A percentile compares a stretch with the other conserved stretches of the same genome.
Conservation (phyloP, 2,113 vertebrate species). For the Ploceus nigricollis region DNA sequence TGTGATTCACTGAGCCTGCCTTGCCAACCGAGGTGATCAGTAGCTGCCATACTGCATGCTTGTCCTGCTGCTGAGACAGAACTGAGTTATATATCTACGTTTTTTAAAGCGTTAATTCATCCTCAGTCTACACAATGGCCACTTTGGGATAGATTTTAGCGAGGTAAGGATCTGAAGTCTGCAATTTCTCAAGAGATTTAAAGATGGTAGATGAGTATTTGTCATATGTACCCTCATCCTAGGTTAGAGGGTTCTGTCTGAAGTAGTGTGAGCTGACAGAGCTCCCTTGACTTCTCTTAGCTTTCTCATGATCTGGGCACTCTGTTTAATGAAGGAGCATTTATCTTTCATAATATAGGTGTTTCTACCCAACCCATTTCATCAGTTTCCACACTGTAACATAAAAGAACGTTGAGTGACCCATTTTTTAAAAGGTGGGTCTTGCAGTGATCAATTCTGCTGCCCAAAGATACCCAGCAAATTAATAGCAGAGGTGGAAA, state of each 20-base stretch:
- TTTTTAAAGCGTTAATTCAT: background rate
- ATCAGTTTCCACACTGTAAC: background rate
- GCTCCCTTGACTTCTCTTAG: background rate
- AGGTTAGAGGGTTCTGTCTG: background rate
- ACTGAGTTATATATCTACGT: background rate
- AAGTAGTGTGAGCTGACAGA: background rate
- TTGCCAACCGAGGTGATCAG: background rate
- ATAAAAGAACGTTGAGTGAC: background rate
- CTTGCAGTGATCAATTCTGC: background rate
- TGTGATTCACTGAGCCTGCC: background rate
- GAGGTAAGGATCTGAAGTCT: background rate
- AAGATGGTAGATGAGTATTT: background rate
- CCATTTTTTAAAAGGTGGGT: background rate
- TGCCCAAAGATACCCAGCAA: background rate
- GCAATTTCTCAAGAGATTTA: background rate
- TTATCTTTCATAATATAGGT: background rate
- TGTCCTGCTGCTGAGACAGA: background rate
- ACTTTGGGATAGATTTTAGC: background rate
- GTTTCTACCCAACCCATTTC: background rate
- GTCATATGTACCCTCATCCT: background rate
- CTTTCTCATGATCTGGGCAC: background rate
- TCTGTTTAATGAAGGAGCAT: background rate
- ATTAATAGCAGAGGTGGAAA: background rate
- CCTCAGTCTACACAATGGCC: background rate
- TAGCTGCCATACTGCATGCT: background rate